Evolutionary conservation across 2,113 vertebrate species (phyloP).

Genomic region (Crotalus viridis): DNA sequence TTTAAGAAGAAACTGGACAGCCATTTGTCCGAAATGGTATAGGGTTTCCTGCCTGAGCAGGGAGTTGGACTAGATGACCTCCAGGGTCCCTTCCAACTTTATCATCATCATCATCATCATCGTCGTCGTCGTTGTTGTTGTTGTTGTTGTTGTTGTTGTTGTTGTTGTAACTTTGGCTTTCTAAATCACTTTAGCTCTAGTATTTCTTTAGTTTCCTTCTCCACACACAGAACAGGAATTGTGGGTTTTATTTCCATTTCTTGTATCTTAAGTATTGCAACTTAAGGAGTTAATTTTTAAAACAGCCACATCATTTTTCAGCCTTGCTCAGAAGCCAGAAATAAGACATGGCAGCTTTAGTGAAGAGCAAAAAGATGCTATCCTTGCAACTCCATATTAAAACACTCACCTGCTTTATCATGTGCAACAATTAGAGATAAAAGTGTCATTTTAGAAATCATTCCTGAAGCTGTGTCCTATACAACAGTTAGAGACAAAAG

Average conservation of each 20-base stretch:
- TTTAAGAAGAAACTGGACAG: no score
- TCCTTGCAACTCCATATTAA: neutral
- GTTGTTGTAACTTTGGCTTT: neutral
- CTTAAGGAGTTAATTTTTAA: neutral
- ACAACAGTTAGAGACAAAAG: neutral
- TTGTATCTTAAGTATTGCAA: neutral
- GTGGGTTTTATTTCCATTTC: neutral
- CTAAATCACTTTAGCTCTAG: neutral
- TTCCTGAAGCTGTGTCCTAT: neutral
- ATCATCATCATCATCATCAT: no score
- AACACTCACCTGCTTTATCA: neutral
- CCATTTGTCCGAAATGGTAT: no score
- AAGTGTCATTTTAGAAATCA: neutral
- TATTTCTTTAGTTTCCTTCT: neutral
- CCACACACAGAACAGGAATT: neutral
- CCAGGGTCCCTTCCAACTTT: no score
- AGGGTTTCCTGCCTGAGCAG: no score
- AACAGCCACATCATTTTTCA: neutral
- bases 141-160: no score
- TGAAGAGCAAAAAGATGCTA: neutral
- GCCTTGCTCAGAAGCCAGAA: neutral
- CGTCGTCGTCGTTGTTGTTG: rapidly evolving
- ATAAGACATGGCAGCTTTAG: neutral
- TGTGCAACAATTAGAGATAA: neutral
- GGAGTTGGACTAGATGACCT: no score